Conservation (phyloP, 2,113 vertebrate genomes). For the Epinephelus lanceolatus region DNA sequence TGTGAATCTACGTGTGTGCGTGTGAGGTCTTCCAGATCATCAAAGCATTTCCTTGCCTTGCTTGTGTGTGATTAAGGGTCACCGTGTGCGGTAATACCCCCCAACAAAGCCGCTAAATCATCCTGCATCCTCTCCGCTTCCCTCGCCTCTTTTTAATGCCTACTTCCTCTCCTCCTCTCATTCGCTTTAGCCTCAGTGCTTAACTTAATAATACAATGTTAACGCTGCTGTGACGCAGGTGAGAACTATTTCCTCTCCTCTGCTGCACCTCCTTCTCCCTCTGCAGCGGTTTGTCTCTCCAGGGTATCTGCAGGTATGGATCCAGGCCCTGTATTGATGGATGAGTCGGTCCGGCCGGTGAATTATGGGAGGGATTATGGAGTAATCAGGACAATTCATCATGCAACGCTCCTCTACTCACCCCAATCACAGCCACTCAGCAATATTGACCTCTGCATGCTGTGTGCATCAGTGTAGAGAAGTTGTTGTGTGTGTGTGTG, state of each 20-base stretch:
- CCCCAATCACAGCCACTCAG: constrained; percentile 72
- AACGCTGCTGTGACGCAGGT: background rate
- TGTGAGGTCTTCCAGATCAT: constrained; percentile 71
- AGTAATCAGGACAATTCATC: constrained; percentile 78
- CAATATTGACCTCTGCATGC: constrained; percentile 69
- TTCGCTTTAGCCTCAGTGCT: constrained; percentile 34
- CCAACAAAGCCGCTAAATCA: constrained; percentile 64
- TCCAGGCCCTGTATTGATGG: constrained; percentile 63
- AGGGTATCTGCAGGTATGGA: constrained; percentile 63
- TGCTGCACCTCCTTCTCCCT: background rate
- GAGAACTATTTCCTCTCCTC: background rate
- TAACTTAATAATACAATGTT: constrained; percentile 48
- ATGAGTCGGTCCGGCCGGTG: constrained; percentile 56
- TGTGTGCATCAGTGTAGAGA: constrained; percentile 41
- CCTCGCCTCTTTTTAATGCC: constrained; percentile 28
- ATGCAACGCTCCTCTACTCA: constrained; percentile 59
- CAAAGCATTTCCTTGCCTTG: constrained; percentile 66
- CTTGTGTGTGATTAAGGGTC: constrained; percentile 68
- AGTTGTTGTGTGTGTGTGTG: background rate
- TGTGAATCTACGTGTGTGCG: constrained; percentile 55
- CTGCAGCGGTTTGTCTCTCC: background rate
- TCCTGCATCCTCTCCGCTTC: constrained; percentile 44
- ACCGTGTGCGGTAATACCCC: constrained; percentile 68
- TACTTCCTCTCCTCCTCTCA: constrained; percentile 33
- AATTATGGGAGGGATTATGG: constrained; percentile 76